Conservation (phyloP, 2,888 invertebrate species). For the Nomada fabriciana region DNA sequence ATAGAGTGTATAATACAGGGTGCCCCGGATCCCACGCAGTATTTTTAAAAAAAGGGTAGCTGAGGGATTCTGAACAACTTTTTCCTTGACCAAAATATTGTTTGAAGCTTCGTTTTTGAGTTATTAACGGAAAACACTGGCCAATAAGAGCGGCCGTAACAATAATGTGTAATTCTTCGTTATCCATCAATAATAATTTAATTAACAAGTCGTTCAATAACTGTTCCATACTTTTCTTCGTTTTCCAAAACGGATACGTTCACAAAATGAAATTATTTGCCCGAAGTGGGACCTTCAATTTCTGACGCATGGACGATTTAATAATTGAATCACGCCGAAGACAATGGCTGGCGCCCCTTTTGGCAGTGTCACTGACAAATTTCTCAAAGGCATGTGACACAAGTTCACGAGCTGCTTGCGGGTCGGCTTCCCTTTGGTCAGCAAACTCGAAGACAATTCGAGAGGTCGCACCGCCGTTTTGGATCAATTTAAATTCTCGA, state of each 20-base stretch:
- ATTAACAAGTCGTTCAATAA: too few relatives aligned
- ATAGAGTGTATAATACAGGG: not conserved
- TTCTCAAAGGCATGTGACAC: slow-evolving; percentile 8
- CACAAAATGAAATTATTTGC: not conserved
- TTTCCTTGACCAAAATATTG: too few relatives aligned
- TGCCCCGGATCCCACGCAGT: too few relatives aligned
- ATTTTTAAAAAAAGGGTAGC: too few relatives aligned
- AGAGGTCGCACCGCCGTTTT: slow-evolving; percentile 33
- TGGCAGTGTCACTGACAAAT: not conserved
- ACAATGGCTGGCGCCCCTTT: not conserved
- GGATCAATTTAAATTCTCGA: slow-evolving; percentile 60
- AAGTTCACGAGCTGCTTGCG: not conserved
- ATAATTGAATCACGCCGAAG: not conserved
- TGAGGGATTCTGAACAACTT: too few relatives aligned
- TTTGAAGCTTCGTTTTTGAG: too few relatives aligned
- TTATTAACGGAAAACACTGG: too few relatives aligned
- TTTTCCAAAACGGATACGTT: too few relatives aligned
- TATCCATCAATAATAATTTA: too few relatives aligned
- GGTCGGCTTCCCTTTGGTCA: slow-evolving; percentile 52
- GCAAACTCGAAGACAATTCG: slow-evolving; percentile 43
- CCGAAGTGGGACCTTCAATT: not conserved
- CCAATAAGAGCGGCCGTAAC: too few relatives aligned
- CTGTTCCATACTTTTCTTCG: too few relatives aligned
- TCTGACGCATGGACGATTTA: not conserved
- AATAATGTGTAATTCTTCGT: too few relatives aligned